Evolutionary conservation across 2,113 vertebrate genomes (phyloP).

Genomic region (Callionymus lyra): DNA sequence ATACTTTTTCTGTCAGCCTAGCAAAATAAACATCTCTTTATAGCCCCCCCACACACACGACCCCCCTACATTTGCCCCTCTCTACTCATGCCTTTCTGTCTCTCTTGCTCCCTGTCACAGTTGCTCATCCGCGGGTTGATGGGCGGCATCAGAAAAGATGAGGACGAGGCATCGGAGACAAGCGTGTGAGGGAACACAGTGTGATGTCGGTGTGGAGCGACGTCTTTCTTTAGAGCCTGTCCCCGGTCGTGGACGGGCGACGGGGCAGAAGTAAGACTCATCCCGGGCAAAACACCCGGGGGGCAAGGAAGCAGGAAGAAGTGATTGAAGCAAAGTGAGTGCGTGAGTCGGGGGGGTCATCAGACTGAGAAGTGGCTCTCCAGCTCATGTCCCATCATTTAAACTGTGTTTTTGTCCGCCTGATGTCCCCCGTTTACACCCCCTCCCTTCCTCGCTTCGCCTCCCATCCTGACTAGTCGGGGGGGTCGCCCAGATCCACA

Average conservation of each 20-base stretch:
- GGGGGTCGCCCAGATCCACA: constrained; percentile 32
- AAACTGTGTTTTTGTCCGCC: constrained; percentile 30
- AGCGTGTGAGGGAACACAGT: constrained; percentile 39
- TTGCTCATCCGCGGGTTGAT: constrained; percentile 52
- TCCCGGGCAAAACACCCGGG: constrained; percentile 42
- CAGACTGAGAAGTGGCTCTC: constrained; percentile 44
- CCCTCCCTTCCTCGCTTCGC: constrained; percentile 6
- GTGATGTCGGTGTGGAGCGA: too few relatives aligned
- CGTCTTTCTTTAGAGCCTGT: constrained; percentile 57
- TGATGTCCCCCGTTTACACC: constrained; percentile 1
- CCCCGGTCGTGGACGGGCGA: constrained; percentile 49
- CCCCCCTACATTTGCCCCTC: constrained; percentile 20
- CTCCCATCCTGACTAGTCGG: constrained; percentile 21
- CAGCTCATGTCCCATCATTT: constrained; percentile 53
- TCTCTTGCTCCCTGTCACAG: constrained; percentile 48
- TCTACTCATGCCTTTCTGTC: constrained; percentile 19
- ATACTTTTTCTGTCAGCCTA: constrained; percentile 63
- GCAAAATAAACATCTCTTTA: constrained; percentile 58
- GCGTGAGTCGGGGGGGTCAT: constrained; percentile 33
- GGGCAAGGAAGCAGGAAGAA: constrained; percentile 28
- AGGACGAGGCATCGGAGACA: constrained; percentile 55
- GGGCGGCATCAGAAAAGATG: constrained; percentile 55
- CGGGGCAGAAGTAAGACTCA: constrained; percentile 49
- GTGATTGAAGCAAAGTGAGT: constrained; percentile 17
- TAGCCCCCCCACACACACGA: constrained; percentile 16